Conservation (phyloP, 1,140 invertebrate species). For the Pogonomyrmex barbatus region DNA sequence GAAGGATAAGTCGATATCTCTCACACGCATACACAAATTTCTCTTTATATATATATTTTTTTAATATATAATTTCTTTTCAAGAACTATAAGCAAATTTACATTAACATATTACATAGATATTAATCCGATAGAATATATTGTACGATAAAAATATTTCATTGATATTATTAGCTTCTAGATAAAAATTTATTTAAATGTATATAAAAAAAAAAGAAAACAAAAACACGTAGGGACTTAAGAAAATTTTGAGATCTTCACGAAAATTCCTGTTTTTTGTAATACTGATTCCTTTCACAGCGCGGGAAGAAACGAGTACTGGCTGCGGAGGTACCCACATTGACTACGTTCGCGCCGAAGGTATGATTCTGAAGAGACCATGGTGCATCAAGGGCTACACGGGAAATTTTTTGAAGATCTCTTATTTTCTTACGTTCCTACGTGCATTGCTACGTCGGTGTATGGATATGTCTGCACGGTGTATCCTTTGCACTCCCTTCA, state of each 20-base stretch:
- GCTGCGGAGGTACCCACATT: constrained; percentile 50
- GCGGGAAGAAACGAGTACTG: constrained; percentile 57
- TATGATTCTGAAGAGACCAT: constrained; percentile 42
- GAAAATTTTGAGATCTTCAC: constrained; percentile 54
- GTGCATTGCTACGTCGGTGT: constrained; percentile 32
- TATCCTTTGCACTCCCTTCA: constrained; percentile 49
- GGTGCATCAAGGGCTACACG: constrained; percentile 37
- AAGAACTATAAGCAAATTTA: not conserved
- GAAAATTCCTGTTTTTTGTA: constrained; percentile 37
- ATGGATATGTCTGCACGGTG: constrained; percentile 26
- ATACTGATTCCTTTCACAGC: constrained; percentile 57
- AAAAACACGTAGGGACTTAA: constrained; percentile 46
- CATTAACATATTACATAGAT: not conserved
- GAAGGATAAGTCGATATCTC: constrained; percentile 24
- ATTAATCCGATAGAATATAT: constrained; percentile 14
- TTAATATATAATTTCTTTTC: not conserved
- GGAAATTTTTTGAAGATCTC: constrained; percentile 57
- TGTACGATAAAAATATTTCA: not conserved
- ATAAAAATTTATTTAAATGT: not conserved
- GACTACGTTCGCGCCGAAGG: constrained; percentile 58
- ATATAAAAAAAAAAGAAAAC: not conserved
- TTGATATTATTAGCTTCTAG: not conserved
- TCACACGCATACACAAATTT: constrained; percentile 10
- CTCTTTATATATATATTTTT: not conserved
- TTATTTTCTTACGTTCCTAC: constrained; percentile 46